Conservation (phyloP, 37 sponge, comb jelly and placozoan species). For the Geodia barretti region DNA sequence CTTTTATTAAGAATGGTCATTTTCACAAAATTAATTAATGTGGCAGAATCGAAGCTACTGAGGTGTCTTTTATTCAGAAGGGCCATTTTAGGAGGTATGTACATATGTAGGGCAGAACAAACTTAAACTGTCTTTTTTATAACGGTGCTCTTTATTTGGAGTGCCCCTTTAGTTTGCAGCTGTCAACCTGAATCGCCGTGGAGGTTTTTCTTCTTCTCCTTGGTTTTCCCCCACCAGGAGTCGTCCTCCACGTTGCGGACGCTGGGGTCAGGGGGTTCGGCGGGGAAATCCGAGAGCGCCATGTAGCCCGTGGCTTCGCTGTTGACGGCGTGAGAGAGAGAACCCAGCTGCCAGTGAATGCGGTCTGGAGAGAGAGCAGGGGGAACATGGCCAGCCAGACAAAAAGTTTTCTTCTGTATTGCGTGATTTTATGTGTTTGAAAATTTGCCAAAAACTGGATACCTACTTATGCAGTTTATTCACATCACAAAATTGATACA, state of each 20-base stretch:
- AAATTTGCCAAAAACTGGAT: too few relatives aligned
- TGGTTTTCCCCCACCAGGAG: constrained; percentile 10
- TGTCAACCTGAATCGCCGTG: constrained; percentile 7
- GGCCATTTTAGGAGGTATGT: too few relatives aligned
- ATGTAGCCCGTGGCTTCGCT: constrained; percentile 85
- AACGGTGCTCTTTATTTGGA: too few relatives aligned
- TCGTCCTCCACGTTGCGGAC: constrained; percentile 85
- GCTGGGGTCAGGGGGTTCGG: constrained; percentile 82
- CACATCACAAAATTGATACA: not conserved
- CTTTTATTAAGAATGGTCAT: too few relatives aligned
- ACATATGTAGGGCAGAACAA: too few relatives aligned
- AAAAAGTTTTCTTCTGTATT: not conserved
- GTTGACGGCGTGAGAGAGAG: constrained; percentile 91
- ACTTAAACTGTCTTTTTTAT: too few relatives aligned
- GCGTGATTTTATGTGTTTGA: too few relatives aligned
- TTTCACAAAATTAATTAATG: too few relatives aligned
- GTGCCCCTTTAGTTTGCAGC: too few relatives aligned
- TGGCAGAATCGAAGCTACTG: too few relatives aligned
- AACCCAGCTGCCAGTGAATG: constrained; percentile 88
- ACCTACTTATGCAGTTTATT: too few relatives aligned
- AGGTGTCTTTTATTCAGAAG: too few relatives aligned
- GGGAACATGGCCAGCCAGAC: not conserved
- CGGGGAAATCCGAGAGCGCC: constrained; percentile 87
- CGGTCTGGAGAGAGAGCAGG: constrained; percentile 46
- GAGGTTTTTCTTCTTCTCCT: constrained; percentile 41